phyloP scores from a whole-genome alignment of 2,888 invertebrate genomes.

The Hypomecis punctinalis region DNA sequence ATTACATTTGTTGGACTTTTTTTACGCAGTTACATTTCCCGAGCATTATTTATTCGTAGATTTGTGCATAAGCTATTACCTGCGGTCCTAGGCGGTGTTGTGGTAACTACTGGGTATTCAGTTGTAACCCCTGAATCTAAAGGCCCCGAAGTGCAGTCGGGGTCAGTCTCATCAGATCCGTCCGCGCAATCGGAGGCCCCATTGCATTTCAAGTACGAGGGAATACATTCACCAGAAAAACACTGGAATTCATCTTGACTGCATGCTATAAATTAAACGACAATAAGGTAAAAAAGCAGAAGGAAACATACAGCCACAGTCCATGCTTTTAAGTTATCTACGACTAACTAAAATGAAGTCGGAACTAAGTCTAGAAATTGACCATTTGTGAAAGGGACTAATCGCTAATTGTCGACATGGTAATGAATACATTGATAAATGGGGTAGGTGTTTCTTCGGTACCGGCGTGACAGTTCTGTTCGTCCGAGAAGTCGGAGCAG shows the following conservation, averaged over 20 bases:
- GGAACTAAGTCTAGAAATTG: background rate
- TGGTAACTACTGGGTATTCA: conserved; percentile 21
- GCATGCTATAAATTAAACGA: conserved; percentile 70
- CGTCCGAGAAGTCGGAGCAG: conserved; percentile 95
- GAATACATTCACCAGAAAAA: conserved; percentile 87
- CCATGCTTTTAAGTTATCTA: background rate
- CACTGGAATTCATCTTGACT: conserved; percentile 88
- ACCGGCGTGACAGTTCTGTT: conserved; percentile 92
- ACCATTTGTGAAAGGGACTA: conserved; percentile 5
- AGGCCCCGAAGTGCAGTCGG: conserved; percentile 71
- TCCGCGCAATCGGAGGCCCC: conserved; percentile 87
- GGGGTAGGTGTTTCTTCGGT: conserved; percentile 42
- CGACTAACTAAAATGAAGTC: background rate
- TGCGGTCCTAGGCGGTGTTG: conserved; percentile 12
- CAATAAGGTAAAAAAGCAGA: conserved; percentile 12
- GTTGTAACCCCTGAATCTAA: conserved; percentile 11
- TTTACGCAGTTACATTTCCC: no score
- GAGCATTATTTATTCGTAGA: no score
- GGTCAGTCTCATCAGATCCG: conserved; percentile 87
- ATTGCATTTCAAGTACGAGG: conserved; percentile 86
- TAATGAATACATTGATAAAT: conserved; percentile 43
- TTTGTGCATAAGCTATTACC: conserved; percentile 13
- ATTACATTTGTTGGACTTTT: no score
- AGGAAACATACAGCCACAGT: background rate
- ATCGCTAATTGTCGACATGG: conserved; percentile 39